phyloP scores from a whole-genome alignment of 2,888 invertebrate genomes.

The Stegophylla sp. region DNA sequence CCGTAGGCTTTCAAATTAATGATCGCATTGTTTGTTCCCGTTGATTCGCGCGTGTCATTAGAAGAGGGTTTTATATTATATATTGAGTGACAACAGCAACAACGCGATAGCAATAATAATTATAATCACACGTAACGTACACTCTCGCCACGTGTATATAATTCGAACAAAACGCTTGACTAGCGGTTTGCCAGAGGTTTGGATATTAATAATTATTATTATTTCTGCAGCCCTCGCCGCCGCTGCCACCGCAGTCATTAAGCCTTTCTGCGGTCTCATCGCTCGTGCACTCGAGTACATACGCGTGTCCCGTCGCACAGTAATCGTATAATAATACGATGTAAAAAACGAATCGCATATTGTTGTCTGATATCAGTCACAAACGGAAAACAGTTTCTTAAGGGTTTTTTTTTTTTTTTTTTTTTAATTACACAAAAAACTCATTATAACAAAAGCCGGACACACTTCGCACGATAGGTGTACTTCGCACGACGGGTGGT shows the following conservation, averaged over 20 bases:
- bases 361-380: conserved; percentile 18
- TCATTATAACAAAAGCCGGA: no score
- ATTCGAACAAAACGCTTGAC: conserved; percentile 35
- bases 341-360: no score
- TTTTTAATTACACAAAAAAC: background rate
- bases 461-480: no score
- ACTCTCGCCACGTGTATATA: background rate
- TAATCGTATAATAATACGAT: no score
- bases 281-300: no score
- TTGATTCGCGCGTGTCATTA: conserved; percentile 36
- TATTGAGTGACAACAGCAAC: no score
- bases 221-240: no score
- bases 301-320: no score
- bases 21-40: conserved; percentile 22
- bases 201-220: conserved; percentile 36
- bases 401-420: background rate
- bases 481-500: no score
- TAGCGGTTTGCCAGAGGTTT: background rate
- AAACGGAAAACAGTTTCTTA: background rate
- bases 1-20: conserved; percentile 9
- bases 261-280: background rate
- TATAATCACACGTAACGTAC: background rate
- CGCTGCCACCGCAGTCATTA: conserved; percentile 21
- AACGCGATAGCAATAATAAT: background rate
- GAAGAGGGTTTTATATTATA: background rate